These are phyloP conservation scores for Heteromyza rotundicornis DNA, from an alignment of 2,888 invertebrate genomes.

Conservation along the genomic window DNA sequence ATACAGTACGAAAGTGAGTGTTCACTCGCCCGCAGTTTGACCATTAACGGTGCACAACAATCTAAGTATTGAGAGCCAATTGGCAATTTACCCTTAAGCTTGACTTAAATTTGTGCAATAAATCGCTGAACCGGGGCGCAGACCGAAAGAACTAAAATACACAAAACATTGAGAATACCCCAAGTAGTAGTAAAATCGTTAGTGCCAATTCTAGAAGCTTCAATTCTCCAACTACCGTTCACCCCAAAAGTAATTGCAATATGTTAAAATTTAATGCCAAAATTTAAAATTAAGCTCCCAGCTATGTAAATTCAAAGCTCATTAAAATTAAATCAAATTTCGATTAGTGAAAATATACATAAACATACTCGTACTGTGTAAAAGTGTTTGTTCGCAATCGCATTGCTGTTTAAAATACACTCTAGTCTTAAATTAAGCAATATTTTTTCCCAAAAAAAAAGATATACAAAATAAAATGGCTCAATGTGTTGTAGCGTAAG, in stretches of 20 bases:
- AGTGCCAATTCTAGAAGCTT: no score
- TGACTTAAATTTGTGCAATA: background rate
- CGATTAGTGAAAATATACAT: background rate
- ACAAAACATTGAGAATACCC: background rate
- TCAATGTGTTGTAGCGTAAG: no score
- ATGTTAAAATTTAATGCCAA: slow-evolving; percentile 15
- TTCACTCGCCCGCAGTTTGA: no score
- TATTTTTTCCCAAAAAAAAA: no score
- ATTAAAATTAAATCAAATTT: background rate
- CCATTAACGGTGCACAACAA: no score
- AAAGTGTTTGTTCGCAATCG: background rate
- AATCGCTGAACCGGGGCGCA: background rate
- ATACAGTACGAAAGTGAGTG: no score
- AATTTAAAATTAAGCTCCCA: slow-evolving; percentile 1
- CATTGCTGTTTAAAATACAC: background rate
- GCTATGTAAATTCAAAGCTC: background rate
- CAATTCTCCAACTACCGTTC: slow-evolving; percentile 5
- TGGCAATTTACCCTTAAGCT: background rate
- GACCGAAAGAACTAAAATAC: slow-evolving; percentile 14
- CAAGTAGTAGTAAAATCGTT: slow-evolving; percentile 25
- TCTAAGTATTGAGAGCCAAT: no score
- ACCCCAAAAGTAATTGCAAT: slow-evolving; percentile 8
- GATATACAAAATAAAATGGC: no score
- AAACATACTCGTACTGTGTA: no score
- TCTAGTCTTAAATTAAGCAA: slow-evolving; percentile 23